Base-by-base conservation (phyloP, 2,113 vertebrate genomes). In the Emydocephalus ijimae region DNA sequence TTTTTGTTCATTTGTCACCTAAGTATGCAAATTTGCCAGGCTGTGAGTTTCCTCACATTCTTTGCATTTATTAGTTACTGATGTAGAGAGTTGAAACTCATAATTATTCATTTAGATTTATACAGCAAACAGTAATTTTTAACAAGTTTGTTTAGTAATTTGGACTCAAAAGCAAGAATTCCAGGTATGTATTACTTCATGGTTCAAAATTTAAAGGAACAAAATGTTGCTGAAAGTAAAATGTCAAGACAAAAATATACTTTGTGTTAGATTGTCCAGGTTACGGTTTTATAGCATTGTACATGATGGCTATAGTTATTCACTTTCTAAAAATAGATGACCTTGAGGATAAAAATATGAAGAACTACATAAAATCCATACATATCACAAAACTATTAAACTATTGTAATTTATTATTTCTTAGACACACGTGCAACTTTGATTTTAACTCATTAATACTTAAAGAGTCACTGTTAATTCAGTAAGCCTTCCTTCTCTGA, bases 201-300 rank as follows among this genome's bases (percentile, higher is more conserved):
- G 89, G 89, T 91, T 95, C 96, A 91, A 94, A 95, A 95, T 93
- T 92, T 26, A 95, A 34, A 93, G 96, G 50, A 94, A 81, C 34
- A 88, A 95, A 85, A 92, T 92, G 34, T 93, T 94, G 57, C 29
- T 92, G 93, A 95, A 94, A 87, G 88, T 90, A 95, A 95, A 95
- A 95, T 85, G 50, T 85, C 90, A 94, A 93, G 69, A 43, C 91
- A 61, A 95, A 95, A 96, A 92, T 92, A 93, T 92, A 90, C 95
- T 54, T 92, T 89, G 92, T 90, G 93, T 57, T 93, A 93, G 88
- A 94, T 95, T 85, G 94, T 96, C 94, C 96, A 96, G 95, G 96
- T 95, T 94, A 94, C 39, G 88, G n/a, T 93, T 94, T 93, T 94
- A 90, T 92, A 95, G 91, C 61, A 92, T 93, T 95, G 92, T 7